Evolutionary conservation across 2,888 invertebrate species (phyloP), one percentile per base, ranked within the genome.

Genomic region (Drosophila pseudotalamancana): DNA sequence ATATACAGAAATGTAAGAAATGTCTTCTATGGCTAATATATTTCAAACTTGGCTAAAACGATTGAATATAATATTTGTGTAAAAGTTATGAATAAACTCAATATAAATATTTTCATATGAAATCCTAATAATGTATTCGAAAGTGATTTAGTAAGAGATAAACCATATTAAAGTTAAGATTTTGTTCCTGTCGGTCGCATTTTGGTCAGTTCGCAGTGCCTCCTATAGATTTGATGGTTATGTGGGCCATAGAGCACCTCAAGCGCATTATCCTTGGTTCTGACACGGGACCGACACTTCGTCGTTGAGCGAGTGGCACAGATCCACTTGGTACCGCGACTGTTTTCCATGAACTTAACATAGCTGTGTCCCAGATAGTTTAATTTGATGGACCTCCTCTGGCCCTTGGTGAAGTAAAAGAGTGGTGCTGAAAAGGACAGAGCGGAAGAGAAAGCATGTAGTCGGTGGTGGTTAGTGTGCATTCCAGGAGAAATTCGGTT

Each of bases 251-350:
- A 81, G 0, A 91, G 72, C n/a, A 90, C 73, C 71, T 91, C 90
- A 18, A 91, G 54, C 14, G 76, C 61, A 0, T 80, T 77, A 34
- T 87, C 83, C 54, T 77, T 74, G 46, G 88, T 86, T 19, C 91
- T 87, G 9, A 91, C 63, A 16, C 91, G 87, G 6, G 91, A 90
- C 0, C 89, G 85, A 54, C 91, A 91, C 74, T 89, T 90, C 18
- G 90, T 91, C 8, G 89, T 87, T 9, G 89, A 88, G 27, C 90
- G 88, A n/a, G 89, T 91, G 9, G 90, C 84, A 67, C 91, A 91
- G 27, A 91, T 89, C 91, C 91, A 91, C 55, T 91, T 91, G 5
- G 79, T 88, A 12, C 91, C 91, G 27, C 81, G 88, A 1, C 89
- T 88, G 45, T 90, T 90, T 46, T 89, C 82, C 83, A 90, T 87